Percentiles rank a stretch among this genome's conserved stretches.
These are phyloP conservation scores for Tupaia chinensis DNA, from an alignment of 2,113 vertebrate species.

Conservation along the genomic window DNA sequence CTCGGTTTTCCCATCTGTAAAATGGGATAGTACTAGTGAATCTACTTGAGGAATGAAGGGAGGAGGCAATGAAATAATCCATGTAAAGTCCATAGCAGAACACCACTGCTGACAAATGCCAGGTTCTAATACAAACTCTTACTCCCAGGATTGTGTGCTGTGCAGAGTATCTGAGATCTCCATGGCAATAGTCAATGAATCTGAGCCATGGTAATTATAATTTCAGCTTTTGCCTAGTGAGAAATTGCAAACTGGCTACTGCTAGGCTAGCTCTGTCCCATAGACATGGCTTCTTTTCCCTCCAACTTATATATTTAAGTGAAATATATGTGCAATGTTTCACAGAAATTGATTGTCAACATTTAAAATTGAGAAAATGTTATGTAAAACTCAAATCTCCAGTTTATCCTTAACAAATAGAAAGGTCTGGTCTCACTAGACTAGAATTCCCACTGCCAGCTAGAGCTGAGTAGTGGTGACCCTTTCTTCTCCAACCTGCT, in stretches of 20 bases:
- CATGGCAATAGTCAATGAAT: background rate
- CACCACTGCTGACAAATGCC: background rate
- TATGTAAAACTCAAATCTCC: background rate
- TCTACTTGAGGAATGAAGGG: background rate
- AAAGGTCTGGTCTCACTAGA: background rate
- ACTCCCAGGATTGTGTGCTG: background rate
- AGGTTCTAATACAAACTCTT: background rate
- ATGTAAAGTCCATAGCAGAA: conserved; percentile 23
- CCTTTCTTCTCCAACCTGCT: background rate
- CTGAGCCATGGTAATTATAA: background rate
- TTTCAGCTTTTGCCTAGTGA: background rate
- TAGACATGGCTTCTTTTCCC: background rate
- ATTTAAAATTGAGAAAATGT: background rate
- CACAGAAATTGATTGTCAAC: background rate
- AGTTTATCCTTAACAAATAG: background rate
- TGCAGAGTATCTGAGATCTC: background rate
- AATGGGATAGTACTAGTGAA: background rate
- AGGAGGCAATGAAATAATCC: background rate
- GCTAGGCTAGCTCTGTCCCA: background rate
- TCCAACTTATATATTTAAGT: too few species aligned
- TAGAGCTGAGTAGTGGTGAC: background rate
- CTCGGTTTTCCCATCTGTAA: background rate
- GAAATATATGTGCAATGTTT: background rate
- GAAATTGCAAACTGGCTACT: background rate
- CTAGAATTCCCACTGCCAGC: background rate